phyloP scores from a whole-genome alignment of 2,113 vertebrate genomes.

The Centropus bengalensis region DNA sequence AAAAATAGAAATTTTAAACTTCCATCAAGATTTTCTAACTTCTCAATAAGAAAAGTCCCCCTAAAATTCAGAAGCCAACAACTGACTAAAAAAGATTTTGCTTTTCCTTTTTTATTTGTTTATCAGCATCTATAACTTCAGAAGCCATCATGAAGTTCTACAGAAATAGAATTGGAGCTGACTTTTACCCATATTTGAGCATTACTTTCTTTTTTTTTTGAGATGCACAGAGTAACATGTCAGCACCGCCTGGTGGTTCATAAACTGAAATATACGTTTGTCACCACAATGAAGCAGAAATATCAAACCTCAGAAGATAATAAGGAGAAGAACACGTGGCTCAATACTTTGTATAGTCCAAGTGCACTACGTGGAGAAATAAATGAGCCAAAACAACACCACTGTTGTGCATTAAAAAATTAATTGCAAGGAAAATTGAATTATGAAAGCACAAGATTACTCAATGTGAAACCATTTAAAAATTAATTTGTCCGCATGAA shows the following conservation, averaged over 20 bases:
- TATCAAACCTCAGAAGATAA: neutral
- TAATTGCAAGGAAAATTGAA: neutral
- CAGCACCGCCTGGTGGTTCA: neutral
- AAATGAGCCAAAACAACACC: neutral
- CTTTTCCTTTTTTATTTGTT: neutral
- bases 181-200: neutral
- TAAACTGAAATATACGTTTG: neutral
- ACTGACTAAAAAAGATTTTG: fast-evolving
- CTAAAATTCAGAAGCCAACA: neutral
- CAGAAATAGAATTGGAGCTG: neutral
- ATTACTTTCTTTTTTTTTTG: neutral
- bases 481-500: neutral
- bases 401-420: neutral
- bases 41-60: neutral
- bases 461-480: neutral
- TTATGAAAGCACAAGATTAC: neutral
- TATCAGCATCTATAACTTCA: neutral
- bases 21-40: neutral
- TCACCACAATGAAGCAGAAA: neutral
- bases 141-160: neutral
- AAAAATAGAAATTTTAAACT: neutral
- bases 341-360: neutral
- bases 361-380: neutral
- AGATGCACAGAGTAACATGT: neutral
- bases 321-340: neutral